Base-by-base conservation (phyloP, 2,888 invertebrate species). In the Abrostola triplasia region DNA sequence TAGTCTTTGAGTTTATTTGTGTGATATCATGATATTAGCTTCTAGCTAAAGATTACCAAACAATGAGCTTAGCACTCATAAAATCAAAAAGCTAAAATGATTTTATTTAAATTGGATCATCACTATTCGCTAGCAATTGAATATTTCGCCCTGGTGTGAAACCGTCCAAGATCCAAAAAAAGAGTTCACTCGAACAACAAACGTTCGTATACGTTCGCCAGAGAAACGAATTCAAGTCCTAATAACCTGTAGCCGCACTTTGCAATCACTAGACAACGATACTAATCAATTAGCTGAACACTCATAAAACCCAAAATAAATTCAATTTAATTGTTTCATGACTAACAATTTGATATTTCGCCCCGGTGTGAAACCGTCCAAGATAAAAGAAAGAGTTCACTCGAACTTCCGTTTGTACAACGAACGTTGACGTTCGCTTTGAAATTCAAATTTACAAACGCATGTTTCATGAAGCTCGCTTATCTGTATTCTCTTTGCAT, bases 371-470 rank as follows among this genome's bases (percentile, higher is more conserved):
- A 73, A 8, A 60, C 9, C n/a, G 57, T 41, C 57, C 58, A 42
- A 6, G 50, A 42, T 38, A 60, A 66, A 73, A 78, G 59, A 72
- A 74, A 62, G 65, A 73, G 68, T 77, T 74, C 67, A 62, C 60
- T 80, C 41, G 55, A 62, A 71, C 64, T 69, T 70, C 64, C 68
- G 67, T 74, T 75, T 73, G 70, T 63, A 65, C 71, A 77, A 66
- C 61, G 65, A 67, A 70, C 74, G 75, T 61, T 70, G 79, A 77
- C 70, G 62, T 65, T 59, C 58, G 51, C 80, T 80, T 82, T 87
- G 84, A 84, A 84, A 84, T 86, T 86, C 82, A 87, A 86, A 86
- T 86, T 70, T 76, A 65, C 67, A 70, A 79, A 84, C 81, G 79
- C 83, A 79, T 84, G 80, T 77, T 78, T 76, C 79, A 81, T 82